Base-by-base conservation (phyloP, 1,140 invertebrate genomes). In the Macrobrachium nipponense region DNA sequence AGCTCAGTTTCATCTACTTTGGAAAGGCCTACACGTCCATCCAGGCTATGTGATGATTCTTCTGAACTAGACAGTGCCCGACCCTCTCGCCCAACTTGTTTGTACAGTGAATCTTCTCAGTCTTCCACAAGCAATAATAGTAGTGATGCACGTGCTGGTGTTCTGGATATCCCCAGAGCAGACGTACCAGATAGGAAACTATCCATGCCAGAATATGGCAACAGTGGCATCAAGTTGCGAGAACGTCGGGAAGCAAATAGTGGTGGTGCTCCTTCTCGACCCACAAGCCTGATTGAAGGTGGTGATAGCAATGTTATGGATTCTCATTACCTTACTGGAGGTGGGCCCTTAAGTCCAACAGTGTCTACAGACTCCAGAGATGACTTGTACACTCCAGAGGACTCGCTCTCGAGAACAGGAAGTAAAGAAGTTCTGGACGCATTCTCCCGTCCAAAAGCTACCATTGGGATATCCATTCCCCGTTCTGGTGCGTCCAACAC, bases 351-450 rank as follows among this genome's bases (percentile, higher is more conserved):
- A 17, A 86, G 85, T 85, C 88, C 75, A n/a, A 68, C 88, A n/a
- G 81, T 61, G 14, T 88, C 85, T 27, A 86, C 87, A 7, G 89
- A 89, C 75, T 87, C 89, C 12, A 77, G 87, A 20, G 82, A 89
- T n/a, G 85, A 87, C 43, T 78, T 88, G n/a, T 73, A 76, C 79
- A 89, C 87, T 15, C 82, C 89, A 17, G 89, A 88, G 59, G 70
- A 80, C 6, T 88, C 87, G 5, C 82, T 89, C 12, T 88, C 89
- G n/a, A 75, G 87, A 17, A 88, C 89, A 59, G 87, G 84, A 64
- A 87, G 87, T 23, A 85, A 89, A 80, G 88, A 90, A 72, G 86
- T 90, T 36, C 80, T 90, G 36, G 88, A 89, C 61, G 89, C 89
- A 17, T 88, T 89, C 80, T 87, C 89, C 14, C 73, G 84, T 12